Percentiles rank a stretch among this genome's conserved stretches.
Evolutionary conservation across 2,113 vertebrate species (phyloP).

Genomic region (Cygnus atratus): DNA sequence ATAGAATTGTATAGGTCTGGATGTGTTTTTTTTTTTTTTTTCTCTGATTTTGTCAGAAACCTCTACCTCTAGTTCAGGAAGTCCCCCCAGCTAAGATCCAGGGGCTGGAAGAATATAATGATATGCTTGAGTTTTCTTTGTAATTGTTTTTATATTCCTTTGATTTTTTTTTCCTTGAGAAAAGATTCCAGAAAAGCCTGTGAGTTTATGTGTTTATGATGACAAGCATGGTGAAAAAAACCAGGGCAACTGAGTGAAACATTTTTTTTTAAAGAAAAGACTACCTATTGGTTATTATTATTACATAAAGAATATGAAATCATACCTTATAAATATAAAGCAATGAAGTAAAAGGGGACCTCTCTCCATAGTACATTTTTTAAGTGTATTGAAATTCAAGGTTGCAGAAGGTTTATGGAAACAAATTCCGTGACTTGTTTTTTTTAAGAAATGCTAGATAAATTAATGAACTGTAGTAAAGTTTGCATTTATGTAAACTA

Average conservation of each 20-base stretch:
- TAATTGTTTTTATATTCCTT: not conserved
- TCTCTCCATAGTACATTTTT: not conserved
- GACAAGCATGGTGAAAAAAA: not conserved
- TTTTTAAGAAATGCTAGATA: not conserved
- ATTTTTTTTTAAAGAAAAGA: not conserved
- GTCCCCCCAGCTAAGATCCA: not conserved
- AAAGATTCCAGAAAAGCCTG: not conserved
- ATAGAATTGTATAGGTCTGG: not conserved
- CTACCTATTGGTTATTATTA: not conserved
- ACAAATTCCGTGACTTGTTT: not conserved
- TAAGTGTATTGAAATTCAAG: not conserved
- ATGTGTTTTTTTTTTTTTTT: not conserved
- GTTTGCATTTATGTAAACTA: slow-evolving; percentile 7
- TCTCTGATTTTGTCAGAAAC: not conserved
- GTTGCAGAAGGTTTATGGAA: not conserved
- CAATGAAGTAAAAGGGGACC: not conserved
- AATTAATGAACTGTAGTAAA: not conserved
- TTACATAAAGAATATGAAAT: not conserved
- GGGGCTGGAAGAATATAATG: not conserved
- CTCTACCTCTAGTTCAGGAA: not conserved
- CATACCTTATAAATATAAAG: not conserved
- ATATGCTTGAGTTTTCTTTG: not conserved
- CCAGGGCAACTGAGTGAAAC: not conserved
- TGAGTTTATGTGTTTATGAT: too few species aligned
- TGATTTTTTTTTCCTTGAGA: not conserved